A percentile compares a stretch with the other conserved stretches of the same genome.
These are phyloP conservation scores for Lathronympha strigana DNA, from an alignment of 2,888 invertebrate genomes.

Conservation along the genomic window DNA sequence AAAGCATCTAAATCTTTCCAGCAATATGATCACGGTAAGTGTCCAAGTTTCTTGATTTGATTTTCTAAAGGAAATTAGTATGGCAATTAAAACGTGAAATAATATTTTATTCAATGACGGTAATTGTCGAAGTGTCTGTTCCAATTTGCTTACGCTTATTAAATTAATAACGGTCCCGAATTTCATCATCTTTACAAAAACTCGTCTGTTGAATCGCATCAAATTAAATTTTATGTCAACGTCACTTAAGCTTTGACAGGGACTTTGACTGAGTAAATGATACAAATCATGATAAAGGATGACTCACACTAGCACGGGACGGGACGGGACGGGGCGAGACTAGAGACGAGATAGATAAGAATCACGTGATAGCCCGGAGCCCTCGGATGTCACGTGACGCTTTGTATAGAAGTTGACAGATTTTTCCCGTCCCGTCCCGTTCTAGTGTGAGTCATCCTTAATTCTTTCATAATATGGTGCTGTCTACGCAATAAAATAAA, in stretches of 20 bases:
- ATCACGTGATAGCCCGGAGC: too few species aligned
- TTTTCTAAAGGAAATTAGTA: constrained; percentile 25
- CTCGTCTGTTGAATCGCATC: not conserved
- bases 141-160: constrained; percentile 21
- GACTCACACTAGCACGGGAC: too few species aligned
- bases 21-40: constrained; percentile 92
- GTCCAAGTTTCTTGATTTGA: constrained; percentile 31
- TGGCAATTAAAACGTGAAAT: constrained; percentile 22
- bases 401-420: too few species aligned
- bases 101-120: constrained; percentile 22
- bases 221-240: constrained; percentile 11
- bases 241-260: constrained; percentile 12
- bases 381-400: too few species aligned
- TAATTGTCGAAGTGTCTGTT: constrained; percentile 19
- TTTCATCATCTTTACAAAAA: constrained; percentile 5
- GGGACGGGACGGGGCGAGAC: too few species aligned
- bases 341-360: too few species aligned
- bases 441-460: too few species aligned
- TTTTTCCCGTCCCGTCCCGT: too few species aligned
- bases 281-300: not conserved
- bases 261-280: not conserved
- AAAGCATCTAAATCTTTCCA: constrained; percentile 90
- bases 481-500: too few species aligned
- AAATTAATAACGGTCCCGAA: constrained; percentile 28
- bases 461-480: too few species aligned